Percentiles rank a stretch among this genome's conserved stretches.
Evolutionary conservation across 2,888 invertebrate genomes (phyloP).

Genomic region (Alitta virens): DNA sequence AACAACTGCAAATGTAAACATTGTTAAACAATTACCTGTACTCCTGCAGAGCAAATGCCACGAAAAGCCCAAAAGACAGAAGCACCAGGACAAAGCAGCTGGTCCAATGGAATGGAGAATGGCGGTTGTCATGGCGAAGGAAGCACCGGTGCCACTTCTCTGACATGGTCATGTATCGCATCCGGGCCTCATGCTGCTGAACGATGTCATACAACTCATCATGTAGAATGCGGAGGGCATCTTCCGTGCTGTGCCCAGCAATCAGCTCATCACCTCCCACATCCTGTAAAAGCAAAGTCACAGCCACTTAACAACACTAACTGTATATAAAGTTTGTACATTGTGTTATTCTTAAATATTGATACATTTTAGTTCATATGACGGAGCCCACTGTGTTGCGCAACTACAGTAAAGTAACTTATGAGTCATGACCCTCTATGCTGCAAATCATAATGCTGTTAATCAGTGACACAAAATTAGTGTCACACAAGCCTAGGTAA

Average conservation of each 20-base stretch:
- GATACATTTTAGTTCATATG: too few species aligned
- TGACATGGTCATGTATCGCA: not conserved
- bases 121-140: slow-evolving; percentile 7
- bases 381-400: too few species aligned
- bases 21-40: slow-evolving; percentile 8
- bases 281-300: not conserved
- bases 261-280: slow-evolving; percentile 5
- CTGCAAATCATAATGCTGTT: too few species aligned
- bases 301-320: too few species aligned
- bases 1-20: not conserved
- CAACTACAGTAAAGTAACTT: too few species aligned
- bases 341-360: too few species aligned
- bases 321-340: too few species aligned
- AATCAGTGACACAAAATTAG: too few species aligned
- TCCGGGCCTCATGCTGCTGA: not conserved
- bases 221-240: slow-evolving; percentile 26
- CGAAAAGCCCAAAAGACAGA: not conserved
- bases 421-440: too few species aligned
- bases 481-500: too few species aligned
- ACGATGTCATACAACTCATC: slow-evolving; percentile 19
- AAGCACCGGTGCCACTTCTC: slow-evolving; percentile 6
- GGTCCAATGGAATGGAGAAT: slow-evolving; percentile 19
- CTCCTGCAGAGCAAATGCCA: slow-evolving; percentile 10
- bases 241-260: slow-evolving; percentile 23
- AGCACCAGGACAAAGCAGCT: slow-evolving; percentile 4